phyloP scores from a whole-genome alignment of 2,113 vertebrate genomes.

The Mungos mungo region DNA sequence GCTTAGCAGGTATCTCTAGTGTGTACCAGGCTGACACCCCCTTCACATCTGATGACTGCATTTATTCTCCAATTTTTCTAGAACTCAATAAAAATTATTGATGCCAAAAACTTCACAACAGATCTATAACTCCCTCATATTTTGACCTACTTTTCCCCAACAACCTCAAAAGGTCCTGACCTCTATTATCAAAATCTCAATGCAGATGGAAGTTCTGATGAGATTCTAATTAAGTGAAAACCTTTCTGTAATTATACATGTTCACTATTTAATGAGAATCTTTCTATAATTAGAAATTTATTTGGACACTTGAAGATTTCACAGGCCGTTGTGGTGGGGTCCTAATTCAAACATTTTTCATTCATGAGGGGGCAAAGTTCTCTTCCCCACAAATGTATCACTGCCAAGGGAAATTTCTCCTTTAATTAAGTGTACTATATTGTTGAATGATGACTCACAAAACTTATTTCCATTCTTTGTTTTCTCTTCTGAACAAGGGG shows the following conservation, averaged over 20 bases:
- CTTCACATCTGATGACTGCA: slow-evolving; percentile 22
- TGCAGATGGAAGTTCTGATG: slow-evolving; percentile 79
- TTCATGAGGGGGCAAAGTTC: slow-evolving; percentile 72
- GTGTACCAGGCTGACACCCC: neutral
- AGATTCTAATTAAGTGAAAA: slow-evolving; percentile 82
- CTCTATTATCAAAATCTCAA: slow-evolving; percentile 80
- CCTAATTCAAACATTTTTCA: slow-evolving; percentile 74
- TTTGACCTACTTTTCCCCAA: slow-evolving; percentile 76
- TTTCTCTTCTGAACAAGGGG: neutral
- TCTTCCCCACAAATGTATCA: slow-evolving; percentile 63
- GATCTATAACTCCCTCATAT: slow-evolving; percentile 39
- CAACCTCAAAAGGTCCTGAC: slow-evolving; percentile 72
- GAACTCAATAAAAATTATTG: slow-evolving; percentile 67
- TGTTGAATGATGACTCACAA: slow-evolving; percentile 39
- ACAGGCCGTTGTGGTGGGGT: slow-evolving; percentile 24
- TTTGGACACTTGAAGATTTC: slow-evolving; percentile 75
- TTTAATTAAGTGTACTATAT: slow-evolving; percentile 72
- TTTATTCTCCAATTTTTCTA: slow-evolving; percentile 47
- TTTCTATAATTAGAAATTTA: slow-evolving; percentile 81
- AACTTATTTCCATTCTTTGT: slow-evolving; percentile 25
- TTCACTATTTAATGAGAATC: slow-evolving; percentile 80
- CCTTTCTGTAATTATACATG: slow-evolving; percentile 82
- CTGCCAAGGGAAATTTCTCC: slow-evolving; percentile 65
- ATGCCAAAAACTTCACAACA: slow-evolving; percentile 40
- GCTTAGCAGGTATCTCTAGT: neutral